phyloP scores from a whole-genome alignment of 2,888 invertebrate genomes.

The Argynnis bischoffii region DNA sequence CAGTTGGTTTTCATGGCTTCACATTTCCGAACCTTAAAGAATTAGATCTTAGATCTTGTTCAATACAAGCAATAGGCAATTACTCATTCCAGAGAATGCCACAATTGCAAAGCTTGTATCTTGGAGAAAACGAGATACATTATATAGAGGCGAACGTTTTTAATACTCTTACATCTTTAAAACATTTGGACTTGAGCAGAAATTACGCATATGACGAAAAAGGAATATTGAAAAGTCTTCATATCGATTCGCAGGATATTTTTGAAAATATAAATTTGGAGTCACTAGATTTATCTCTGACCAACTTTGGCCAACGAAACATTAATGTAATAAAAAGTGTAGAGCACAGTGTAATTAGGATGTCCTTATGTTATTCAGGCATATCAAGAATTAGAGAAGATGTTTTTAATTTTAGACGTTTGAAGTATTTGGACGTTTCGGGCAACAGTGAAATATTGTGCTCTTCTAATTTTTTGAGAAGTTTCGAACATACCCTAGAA shows the following conservation, averaged over 20 bases:
- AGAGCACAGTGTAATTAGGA: conserved; percentile 49
- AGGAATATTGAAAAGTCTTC: conserved; percentile 42
- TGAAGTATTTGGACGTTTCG: conserved; percentile 80
- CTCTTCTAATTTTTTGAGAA: conserved; percentile 57
- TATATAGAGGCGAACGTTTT: conserved; percentile 68
- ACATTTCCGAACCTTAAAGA: conserved; percentile 68
- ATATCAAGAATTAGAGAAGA: conserved; percentile 58
- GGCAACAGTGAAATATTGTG: conserved; percentile 71
- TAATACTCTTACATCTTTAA: conserved; percentile 56
- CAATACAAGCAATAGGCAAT: conserved; percentile 68
- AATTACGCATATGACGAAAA: conserved; percentile 52
- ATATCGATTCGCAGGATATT: conserved; percentile 42
- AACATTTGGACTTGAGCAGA: conserved; percentile 80
- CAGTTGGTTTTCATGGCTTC: conserved; percentile 49
- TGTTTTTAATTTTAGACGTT: conserved; percentile 65
- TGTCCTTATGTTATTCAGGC: conserved; percentile 72
- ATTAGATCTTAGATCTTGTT: conserved; percentile 82
- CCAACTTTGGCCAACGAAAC: conserved; percentile 50
- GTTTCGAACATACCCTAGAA: conserved; percentile 65
- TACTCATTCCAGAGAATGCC: conserved; percentile 72
- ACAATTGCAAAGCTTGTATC: conserved; percentile 71
- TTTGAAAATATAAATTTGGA: conserved; percentile 51
- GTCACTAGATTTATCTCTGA: conserved; percentile 63
- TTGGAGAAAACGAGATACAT: conserved; percentile 79
- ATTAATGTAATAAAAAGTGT: conserved; percentile 46